phyloP scores from a whole-genome alignment of 2,888 invertebrate genomes.

The Drosophila flavopinicola region DNA sequence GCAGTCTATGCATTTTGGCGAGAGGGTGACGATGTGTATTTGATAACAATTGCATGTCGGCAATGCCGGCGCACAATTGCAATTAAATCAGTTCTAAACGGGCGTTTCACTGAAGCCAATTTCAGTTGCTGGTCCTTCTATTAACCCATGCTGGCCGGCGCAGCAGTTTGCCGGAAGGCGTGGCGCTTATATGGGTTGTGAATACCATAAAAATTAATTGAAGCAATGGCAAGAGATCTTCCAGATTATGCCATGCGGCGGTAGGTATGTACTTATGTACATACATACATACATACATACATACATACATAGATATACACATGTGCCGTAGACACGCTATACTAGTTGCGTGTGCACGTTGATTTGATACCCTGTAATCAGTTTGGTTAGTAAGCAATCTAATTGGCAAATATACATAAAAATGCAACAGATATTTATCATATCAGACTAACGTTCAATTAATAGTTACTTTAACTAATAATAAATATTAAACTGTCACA shows the following conservation, averaged over 20 bases:
- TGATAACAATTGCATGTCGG: constrained; percentile 72
- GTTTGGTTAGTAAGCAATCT: background rate
- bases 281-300: background rate
- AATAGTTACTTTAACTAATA: background rate
- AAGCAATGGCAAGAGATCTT: constrained; percentile 51
- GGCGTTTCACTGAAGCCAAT: constrained; percentile 56
- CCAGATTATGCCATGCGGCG: constrained; percentile 37
- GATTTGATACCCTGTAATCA: constrained; percentile 20
- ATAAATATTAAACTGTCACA: no score
- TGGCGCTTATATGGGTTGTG: constrained; percentile 67
- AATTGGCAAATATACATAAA: background rate
- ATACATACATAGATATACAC: background rate
- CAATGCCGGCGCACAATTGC: constrained; percentile 62
- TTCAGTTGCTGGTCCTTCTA: constrained; percentile 31
- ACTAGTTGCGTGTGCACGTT: background rate
- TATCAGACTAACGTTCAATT: background rate
- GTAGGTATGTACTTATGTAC: constrained; percentile 1
- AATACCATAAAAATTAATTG: constrained; percentile 69
- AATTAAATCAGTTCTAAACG: constrained; percentile 76
- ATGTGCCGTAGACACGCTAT: background rate
- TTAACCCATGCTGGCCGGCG: constrained; percentile 35
- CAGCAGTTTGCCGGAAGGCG: constrained; percentile 31
- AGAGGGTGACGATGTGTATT: constrained; percentile 56
- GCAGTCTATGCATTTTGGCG: constrained; percentile 8
- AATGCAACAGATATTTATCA: background rate